These are phyloP conservation scores for Muschampia plurimacula DNA, from an alignment of 2,888 invertebrate genomes.

Conservation along the genomic window DNA sequence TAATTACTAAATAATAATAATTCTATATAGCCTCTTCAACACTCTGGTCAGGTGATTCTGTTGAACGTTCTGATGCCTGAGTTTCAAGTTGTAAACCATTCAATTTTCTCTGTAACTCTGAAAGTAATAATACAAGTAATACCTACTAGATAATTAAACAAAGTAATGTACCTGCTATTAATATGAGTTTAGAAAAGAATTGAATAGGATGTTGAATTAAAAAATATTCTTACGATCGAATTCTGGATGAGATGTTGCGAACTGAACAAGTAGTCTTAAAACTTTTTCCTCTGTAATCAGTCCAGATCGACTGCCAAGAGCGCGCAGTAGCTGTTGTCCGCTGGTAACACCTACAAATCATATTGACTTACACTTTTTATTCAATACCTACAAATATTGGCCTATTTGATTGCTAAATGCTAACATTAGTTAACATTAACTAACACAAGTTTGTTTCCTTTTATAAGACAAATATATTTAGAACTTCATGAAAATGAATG, in stretches of 20 bases:
- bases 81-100: constrained; percentile 62
- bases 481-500: too few species aligned
- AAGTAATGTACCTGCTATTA: too few species aligned
- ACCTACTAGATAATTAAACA: background rate
- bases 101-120: constrained; percentile 70
- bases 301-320: constrained; percentile 66
- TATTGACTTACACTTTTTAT: too few species aligned
- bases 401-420: too few species aligned
- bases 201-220: background rate
- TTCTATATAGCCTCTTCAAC: constrained; percentile 74
- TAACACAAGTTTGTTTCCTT: too few species aligned
- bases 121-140: constrained; percentile 36
- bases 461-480: too few species aligned
- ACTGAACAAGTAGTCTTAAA: constrained; percentile 65
- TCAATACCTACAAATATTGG: too few species aligned
- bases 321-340: constrained; percentile 71
- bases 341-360: constrained; percentile 64
- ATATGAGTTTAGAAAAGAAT: background rate
- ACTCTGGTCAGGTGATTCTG: constrained; percentile 76
- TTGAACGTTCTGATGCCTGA: constrained; percentile 60
- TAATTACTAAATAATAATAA: background rate
- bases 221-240: constrained; percentile 57
- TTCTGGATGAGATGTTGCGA: constrained; percentile 68
- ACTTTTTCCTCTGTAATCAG: constrained; percentile 74
- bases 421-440: too few species aligned